Evolutionary conservation across 1,140 invertebrate genomes (phyloP).

Genomic region (Scaptomyza pallida): DNA sequence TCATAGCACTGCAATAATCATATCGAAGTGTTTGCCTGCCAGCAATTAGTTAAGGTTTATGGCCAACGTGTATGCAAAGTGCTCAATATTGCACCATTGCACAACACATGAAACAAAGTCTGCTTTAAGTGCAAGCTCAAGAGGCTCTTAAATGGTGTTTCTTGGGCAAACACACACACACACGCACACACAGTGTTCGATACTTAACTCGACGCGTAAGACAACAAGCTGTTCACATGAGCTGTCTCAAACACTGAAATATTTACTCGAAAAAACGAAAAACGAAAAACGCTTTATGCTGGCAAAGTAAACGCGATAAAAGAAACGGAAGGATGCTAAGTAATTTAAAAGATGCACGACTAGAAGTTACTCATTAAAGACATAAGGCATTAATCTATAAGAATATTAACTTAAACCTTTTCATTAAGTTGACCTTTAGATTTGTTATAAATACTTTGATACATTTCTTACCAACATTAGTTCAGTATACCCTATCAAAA

Average conservation of each 20-base stretch:
- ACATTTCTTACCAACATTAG: too few species aligned
- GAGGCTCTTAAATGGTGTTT: constrained; percentile 13
- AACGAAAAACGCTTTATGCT: constrained; percentile 62
- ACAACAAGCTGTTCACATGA: constrained; percentile 8
- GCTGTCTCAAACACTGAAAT: constrained; percentile 25
- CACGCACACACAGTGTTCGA: too few species aligned
- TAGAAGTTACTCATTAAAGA: background rate
- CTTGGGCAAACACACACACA: too few species aligned
- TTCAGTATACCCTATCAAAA: background rate
- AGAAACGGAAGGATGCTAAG: background rate
- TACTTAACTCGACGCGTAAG: constrained; percentile 2
- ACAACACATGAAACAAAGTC: constrained; percentile 7
- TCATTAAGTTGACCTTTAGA: too few species aligned
- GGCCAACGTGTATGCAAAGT: background rate
- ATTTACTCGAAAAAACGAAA: constrained; percentile 51
- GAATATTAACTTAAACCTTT: too few species aligned
- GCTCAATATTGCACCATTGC: constrained; percentile 16
- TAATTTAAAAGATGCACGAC: background rate
- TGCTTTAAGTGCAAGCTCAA: constrained; percentile 27
- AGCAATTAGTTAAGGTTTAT: background rate
- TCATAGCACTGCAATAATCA: constrained; percentile 13
- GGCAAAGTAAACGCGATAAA: constrained; percentile 39
- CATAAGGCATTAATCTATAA: too few species aligned
- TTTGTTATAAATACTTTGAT: too few species aligned
- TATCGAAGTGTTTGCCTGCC: background rate